Conservation (phyloP, 2,888 invertebrate species). For the Silvanus unidentatus region DNA sequence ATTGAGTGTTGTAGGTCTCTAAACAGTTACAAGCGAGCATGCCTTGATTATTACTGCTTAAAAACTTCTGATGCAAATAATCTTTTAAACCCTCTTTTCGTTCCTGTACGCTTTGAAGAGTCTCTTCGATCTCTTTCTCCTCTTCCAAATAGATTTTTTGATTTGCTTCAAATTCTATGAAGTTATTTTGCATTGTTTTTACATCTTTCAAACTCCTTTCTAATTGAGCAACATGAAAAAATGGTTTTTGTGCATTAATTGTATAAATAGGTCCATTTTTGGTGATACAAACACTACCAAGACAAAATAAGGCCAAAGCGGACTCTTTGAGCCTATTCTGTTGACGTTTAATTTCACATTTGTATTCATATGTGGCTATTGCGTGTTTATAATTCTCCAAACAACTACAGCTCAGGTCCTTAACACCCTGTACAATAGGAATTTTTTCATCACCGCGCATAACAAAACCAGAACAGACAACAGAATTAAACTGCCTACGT, state of each 20-base stretch:
- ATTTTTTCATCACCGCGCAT: constrained; percentile 15
- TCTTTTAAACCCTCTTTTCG: too few species aligned
- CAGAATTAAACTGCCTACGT: constrained; percentile 6
- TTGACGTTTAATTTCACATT: constrained; percentile 13
- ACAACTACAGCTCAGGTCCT: constrained; percentile 27
- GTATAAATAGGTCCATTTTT: constrained; percentile 28
- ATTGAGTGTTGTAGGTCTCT: not conserved
- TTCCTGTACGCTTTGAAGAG: too few species aligned
- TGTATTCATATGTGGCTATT: constrained; percentile 20
- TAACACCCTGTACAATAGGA: constrained; percentile 28
- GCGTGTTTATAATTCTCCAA: constrained; percentile 23
- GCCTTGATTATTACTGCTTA: not conserved
- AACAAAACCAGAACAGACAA: constrained; percentile 24
- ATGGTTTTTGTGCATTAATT: constrained; percentile 17
- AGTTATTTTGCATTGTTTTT: too few species aligned
- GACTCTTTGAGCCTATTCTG: not conserved
- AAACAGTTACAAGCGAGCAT: constrained; percentile 2
- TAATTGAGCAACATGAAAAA: not conserved
- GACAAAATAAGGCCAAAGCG: constrained; percentile 9
- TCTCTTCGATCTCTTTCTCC: not conserved
- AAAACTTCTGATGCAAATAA: too few species aligned
- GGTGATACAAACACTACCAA: constrained; percentile 26
- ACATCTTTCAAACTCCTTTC: too few species aligned
- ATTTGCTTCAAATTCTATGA: too few species aligned
- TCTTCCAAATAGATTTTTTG: constrained; percentile 1